Evolutionary conservation across 2,113 vertebrate genomes (phyloP).

Genomic region (Hylia prasina): DNA sequence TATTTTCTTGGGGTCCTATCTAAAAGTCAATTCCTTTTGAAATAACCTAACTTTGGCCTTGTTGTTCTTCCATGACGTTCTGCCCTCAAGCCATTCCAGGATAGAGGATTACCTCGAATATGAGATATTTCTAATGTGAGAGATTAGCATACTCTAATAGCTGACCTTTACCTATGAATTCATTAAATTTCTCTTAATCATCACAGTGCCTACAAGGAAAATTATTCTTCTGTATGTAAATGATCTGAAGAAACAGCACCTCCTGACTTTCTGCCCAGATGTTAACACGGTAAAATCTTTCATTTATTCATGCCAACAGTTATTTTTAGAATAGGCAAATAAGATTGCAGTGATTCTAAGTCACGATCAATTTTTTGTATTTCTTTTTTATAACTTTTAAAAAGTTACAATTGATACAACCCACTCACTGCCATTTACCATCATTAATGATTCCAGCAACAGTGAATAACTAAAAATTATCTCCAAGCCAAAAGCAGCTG

Average conservation of each 20-base stretch:
- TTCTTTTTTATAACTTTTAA: background rate
- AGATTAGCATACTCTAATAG: background rate
- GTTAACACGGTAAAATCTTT: background rate
- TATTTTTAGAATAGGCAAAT: slow-evolving; percentile 36
- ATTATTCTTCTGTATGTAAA: background rate
- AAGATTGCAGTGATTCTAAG: background rate
- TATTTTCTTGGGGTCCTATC: background rate
- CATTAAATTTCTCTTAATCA: background rate
- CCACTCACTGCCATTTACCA: slow-evolving; percentile 35
- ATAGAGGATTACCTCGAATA: background rate
- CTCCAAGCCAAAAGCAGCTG: background rate
- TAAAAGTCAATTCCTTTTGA: fast-evolving
- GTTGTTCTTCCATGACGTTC: background rate
- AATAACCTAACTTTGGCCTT: background rate
- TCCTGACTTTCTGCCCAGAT: background rate
- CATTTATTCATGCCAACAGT: background rate
- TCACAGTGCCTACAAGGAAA: background rate
- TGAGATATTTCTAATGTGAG: background rate
- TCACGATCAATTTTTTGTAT: slow-evolving; percentile 14
- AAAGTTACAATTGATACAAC: slow-evolving; percentile 4
- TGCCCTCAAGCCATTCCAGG: background rate
- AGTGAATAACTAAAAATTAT: slow-evolving; percentile 27
- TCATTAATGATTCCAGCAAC: slow-evolving; percentile 38
- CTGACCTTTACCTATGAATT: background rate
- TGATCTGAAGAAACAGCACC: background rate